phyloP scores from a whole-genome alignment of 2,888 invertebrate genomes.

The Mythimna lalbum region DNA sequence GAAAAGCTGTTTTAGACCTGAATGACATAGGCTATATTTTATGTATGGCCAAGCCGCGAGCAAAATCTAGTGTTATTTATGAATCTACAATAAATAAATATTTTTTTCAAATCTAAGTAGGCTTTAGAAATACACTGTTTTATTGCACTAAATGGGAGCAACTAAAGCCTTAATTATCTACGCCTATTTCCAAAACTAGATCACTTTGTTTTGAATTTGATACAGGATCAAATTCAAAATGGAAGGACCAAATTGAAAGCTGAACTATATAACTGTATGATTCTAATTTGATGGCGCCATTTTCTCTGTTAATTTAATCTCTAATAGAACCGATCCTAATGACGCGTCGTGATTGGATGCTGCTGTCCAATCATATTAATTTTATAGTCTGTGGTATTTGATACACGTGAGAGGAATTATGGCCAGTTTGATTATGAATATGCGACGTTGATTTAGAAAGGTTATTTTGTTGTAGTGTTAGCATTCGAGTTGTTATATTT shows the following conservation, averaged over 20 bases:
- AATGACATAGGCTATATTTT: no score
- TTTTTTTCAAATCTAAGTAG: no score
- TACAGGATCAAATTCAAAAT: neutral
- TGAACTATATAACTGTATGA: slow-evolving; percentile 1
- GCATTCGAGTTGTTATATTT: no score
- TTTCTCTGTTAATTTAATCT: slow-evolving; percentile 17
- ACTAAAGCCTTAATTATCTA: no score
- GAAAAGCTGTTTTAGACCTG: no score
- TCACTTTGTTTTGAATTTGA: no score
- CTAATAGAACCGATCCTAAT: slow-evolving; percentile 13
- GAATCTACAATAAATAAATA: no score
- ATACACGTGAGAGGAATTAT: neutral
- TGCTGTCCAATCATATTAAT: slow-evolving; percentile 7
- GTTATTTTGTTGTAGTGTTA: no score
- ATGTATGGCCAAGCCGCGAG: no score
- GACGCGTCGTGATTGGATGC: slow-evolving; percentile 4
- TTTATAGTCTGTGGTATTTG: neutral
- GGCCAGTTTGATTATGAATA: neutral
- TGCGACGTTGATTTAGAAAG: neutral
- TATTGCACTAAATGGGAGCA: no score
- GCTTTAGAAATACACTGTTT: no score
- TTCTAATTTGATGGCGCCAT: slow-evolving; percentile 3
- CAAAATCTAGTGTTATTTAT: no score
- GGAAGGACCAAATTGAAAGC: slow-evolving; percentile 9
- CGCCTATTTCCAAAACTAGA: neutral